These are phyloP conservation scores for Petrocephalus sullivani DNA, from an alignment of 2,797 vertebrate species.

Conservation along the genomic window DNA sequence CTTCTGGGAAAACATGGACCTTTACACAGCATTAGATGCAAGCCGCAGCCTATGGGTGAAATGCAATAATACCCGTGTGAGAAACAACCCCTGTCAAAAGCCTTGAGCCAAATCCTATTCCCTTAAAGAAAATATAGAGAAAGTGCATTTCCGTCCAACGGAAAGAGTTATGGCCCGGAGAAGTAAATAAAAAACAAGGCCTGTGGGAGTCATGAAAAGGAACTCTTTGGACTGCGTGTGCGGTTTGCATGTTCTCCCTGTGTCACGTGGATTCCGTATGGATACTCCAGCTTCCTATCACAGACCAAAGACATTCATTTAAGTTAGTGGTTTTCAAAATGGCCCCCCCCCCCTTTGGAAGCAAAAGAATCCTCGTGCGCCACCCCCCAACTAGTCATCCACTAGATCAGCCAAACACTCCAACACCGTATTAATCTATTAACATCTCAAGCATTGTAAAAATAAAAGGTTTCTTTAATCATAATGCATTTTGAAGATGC, in stretches of 20 bases:
- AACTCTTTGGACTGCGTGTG: background rate
- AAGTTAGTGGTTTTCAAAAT: background rate
- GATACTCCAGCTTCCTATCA: background rate
- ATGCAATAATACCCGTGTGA: constrained; percentile 2
- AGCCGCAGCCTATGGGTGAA: background rate
- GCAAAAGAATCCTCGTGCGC: background rate
- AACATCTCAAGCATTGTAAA: background rate
- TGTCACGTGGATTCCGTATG: background rate
- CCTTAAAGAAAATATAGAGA: background rate
- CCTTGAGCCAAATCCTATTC: background rate
- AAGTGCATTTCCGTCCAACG: background rate
- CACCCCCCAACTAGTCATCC: background rate
- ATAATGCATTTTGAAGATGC: background rate
- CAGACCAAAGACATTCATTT: background rate
- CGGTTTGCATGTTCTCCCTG: background rate
- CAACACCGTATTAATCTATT: background rate
- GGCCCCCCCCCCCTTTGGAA: background rate
- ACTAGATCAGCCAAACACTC: background rate
- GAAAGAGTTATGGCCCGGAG: background rate
- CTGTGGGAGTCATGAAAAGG: background rate
- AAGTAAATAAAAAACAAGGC: background rate
- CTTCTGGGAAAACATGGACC: background rate
- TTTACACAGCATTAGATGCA: background rate
- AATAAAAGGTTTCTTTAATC: background rate
- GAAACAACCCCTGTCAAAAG: constrained; percentile 11